Percentiles rank a stretch among this genome's conserved stretches.
These are phyloP conservation scores for Chloroceryle amazona DNA, from an alignment of 2,797 vertebrate species.

Conservation along the genomic window DNA sequence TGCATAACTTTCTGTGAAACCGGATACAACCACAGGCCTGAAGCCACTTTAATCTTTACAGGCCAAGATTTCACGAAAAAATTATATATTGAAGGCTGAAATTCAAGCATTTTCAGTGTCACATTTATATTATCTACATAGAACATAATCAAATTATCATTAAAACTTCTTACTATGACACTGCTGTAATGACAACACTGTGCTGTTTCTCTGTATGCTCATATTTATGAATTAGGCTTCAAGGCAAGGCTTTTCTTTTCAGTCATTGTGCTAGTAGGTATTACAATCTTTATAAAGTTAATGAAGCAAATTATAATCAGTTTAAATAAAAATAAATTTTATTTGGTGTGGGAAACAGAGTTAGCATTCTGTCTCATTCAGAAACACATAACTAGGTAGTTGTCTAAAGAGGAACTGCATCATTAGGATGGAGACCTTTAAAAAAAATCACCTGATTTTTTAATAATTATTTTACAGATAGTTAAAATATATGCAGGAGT, in stretches of 20 bases:
- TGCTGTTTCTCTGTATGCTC: background rate
- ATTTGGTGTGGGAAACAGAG: background rate
- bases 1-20: background rate
- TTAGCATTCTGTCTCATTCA: background rate
- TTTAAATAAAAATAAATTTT: background rate
- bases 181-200: background rate
- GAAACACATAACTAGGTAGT: background rate
- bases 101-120: background rate
- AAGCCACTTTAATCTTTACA: background rate
- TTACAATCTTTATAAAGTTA: background rate
- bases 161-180: background rate
- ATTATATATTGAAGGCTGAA: background rate
- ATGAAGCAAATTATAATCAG: background rate
- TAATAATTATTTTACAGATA: background rate
- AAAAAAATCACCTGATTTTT: background rate
- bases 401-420: background rate
- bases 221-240: background rate
- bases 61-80: background rate
- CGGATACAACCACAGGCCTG: background rate
- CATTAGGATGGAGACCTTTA: background rate
- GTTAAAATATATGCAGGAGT: background rate
- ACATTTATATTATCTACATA: background rate
- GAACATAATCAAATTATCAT: background rate
- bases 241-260: background rate
- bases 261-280: background rate